Conservation (phyloP, 2,113 vertebrate species). For the Madoqua kirkii region DNA sequence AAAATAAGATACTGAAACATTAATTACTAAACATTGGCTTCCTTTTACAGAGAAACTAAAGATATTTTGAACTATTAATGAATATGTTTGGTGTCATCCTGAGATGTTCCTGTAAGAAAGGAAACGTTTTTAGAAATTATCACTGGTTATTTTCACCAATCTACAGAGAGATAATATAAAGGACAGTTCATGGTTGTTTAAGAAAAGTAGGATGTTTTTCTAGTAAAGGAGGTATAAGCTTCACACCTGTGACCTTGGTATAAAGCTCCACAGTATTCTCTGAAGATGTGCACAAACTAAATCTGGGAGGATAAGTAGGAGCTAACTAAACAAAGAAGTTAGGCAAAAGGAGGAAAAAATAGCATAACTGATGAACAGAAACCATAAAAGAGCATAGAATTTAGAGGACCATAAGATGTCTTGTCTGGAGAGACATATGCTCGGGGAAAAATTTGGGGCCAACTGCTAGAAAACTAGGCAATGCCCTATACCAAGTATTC, state of each 20-base stretch:
- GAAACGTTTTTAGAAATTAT: background rate
- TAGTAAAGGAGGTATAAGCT: background rate
- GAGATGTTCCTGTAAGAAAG: background rate
- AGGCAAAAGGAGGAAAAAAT: background rate
- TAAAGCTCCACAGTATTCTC: background rate
- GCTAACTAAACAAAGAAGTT: background rate
- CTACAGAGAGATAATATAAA: background rate
- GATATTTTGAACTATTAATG: background rate
- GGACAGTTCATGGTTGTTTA: background rate
- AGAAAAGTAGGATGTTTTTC: background rate
- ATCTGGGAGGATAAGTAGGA: background rate
- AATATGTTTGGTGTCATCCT: background rate
- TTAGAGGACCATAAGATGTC: background rate
- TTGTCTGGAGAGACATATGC: background rate
- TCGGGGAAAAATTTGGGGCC: background rate
- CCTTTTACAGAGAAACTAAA: background rate
- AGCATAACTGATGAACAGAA: background rate
- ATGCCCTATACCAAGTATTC: background rate
- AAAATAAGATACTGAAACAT: background rate
- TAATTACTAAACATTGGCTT: background rate
- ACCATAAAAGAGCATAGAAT: background rate
- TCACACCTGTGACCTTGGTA: background rate
- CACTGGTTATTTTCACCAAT: background rate
- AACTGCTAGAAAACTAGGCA: background rate
- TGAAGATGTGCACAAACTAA: background rate